Percentiles rank a stretch among this genome's conserved stretches.
Conservation (phyloP, 2,113 vertebrate species). For the Lontra canadensis region DNA sequence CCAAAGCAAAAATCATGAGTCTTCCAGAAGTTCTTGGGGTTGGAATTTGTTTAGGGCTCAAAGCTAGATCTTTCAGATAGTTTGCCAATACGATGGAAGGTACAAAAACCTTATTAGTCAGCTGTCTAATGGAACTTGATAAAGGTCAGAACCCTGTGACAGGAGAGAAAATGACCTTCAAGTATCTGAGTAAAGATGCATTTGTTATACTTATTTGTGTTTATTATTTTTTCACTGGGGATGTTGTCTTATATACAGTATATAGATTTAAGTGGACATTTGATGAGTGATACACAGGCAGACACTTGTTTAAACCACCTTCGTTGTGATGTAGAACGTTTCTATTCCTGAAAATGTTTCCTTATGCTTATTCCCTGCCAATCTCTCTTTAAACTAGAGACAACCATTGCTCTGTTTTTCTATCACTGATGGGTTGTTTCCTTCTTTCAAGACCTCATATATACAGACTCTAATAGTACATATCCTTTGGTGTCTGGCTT, state of each 20-base stretch:
- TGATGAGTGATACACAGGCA: neutral
- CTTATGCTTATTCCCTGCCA: neutral
- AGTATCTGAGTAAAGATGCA: neutral
- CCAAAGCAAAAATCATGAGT: slow-evolving; percentile 16
- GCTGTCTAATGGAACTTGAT: neutral
- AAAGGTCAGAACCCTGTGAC: neutral
- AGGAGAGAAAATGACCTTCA: neutral
- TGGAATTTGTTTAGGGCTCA: neutral
- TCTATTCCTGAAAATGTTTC: neutral
- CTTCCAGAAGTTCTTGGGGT: neutral
- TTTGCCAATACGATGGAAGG: neutral
- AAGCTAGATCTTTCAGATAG: neutral
- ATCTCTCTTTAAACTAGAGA: neutral
- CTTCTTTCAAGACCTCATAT: neutral
- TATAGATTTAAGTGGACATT: neutral
- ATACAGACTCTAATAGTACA: neutral
- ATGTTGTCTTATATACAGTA: neutral
- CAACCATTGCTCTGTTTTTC: neutral
- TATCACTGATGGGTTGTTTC: neutral
- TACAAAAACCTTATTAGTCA: neutral
- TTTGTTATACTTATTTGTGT: neutral
- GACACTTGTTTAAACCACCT: neutral
- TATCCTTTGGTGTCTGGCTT: neutral
- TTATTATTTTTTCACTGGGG: neutral
- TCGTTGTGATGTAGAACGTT: neutral